phyloP scores from a whole-genome alignment of 2,888 invertebrate genomes.

The Trachelus troglodyta region DNA sequence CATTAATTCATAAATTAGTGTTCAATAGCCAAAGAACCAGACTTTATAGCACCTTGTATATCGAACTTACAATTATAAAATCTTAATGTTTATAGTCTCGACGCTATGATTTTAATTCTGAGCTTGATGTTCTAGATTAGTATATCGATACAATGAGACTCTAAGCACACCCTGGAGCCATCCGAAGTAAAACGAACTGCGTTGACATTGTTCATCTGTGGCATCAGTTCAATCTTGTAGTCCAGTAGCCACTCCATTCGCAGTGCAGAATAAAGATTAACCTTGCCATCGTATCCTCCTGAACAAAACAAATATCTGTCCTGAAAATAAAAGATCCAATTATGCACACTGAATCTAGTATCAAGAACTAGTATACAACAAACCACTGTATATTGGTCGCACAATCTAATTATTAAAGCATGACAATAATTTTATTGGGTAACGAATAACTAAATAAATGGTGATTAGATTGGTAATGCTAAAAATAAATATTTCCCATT shows the following conservation, averaged over 20 bases:
- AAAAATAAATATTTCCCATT: conserved; percentile 12
- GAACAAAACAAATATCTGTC: conserved; percentile 68
- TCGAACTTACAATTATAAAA: conserved; percentile 2
- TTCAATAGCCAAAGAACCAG: not conserved
- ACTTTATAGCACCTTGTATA: not conserved
- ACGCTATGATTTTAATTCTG: conserved; percentile 5
- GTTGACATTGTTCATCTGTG: conserved; percentile 64
- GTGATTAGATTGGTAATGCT: not conserved
- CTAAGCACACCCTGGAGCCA: conserved; percentile 58
- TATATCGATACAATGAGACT: conserved; percentile 4
- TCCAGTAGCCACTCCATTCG: conserved; percentile 64
- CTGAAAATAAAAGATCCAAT: conserved; percentile 41
- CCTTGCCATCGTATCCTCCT: conserved; percentile 67
- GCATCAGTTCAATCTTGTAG: conserved; percentile 65
- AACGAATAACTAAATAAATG: conserved; percentile 3
- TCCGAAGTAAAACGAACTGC: conserved; percentile 67
- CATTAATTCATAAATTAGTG: not conserved
- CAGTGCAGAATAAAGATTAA: conserved; percentile 66
- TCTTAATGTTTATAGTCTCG: conserved; percentile 3
- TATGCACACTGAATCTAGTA: not conserved
- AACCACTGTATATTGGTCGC: not conserved
- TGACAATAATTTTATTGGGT: not conserved
- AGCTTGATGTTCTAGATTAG: conserved; percentile 3
- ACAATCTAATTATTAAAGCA: not conserved
- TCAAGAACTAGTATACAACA: not conserved